Evolutionary conservation across 1,140 invertebrate genomes (phyloP), one percentile per base, ranked within the genome.

Genomic region (Atta colombica): DNA sequence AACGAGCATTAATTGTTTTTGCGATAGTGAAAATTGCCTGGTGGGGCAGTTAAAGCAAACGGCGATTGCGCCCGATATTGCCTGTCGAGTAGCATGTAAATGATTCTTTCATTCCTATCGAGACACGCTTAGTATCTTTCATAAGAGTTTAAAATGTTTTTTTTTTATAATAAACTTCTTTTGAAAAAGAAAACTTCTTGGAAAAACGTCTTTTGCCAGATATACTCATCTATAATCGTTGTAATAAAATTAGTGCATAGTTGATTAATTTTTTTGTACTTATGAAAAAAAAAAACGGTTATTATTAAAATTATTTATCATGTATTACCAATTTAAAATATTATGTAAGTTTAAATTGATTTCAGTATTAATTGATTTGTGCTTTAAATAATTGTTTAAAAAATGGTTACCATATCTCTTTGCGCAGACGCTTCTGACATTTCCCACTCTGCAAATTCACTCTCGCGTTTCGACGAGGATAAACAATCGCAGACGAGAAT

Each of bases 1-100:
- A 95, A 95, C 93, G 94, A 94, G 93, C 94, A 94, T 94, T 94
- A 95, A 95, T 95, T 95, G 95, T 95, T 95, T 95, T 95, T 94
- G 94, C 93, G 94, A 95, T 95, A 95, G 93, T 91, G 93, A 92
- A 88, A 94, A 94, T 93, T 92, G 92, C 92, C 90, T 78, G 85
- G 90, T 87, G 87, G 84, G 90, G 90, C 88, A 88, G 90, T 92
- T 93, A 92, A 93, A 92, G 89, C 92, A 93, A 93, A 94, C 90
- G 91, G 85, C 90, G 87, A 89, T 90, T 90, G 90, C 90, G 86
- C 80, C 89, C 80, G 77, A 92, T 92, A 89, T 92, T 91, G 85
- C 77, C 84, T 89, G 84, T 89, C 80, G 93, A 93, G 92, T 89
- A 90, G 91, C 92, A 90, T 92, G 89, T 90, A 91, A 93, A 92